A percentile compares a stretch with the other conserved stretches of the same genome.
These are phyloP conservation scores for Pocota personata DNA, from an alignment of 2,888 invertebrate species.

Conservation along the genomic window DNA sequence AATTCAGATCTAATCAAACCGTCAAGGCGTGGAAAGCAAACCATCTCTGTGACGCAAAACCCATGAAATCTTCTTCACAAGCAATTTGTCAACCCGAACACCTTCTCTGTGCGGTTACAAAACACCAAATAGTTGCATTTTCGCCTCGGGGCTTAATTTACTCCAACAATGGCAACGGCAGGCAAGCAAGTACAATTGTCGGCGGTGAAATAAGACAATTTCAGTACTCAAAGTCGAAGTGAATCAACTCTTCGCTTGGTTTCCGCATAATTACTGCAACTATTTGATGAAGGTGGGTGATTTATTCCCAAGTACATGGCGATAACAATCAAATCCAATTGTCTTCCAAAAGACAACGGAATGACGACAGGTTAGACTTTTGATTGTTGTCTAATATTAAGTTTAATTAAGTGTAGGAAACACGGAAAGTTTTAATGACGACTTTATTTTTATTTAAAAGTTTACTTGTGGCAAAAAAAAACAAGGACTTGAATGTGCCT, in stretches of 20 bases:
- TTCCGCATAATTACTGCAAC: slow-evolving; percentile 72
- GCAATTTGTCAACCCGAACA: slow-evolving; percentile 66
- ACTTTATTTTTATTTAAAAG: too few relatives aligned
- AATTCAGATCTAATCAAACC: slow-evolving; percentile 70
- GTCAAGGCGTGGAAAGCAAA: slow-evolving; percentile 62
- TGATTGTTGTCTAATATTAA: slow-evolving; percentile 35
- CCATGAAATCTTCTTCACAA: slow-evolving; percentile 65
- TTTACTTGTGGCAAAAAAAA: too few relatives aligned
- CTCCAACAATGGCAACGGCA: background rate
- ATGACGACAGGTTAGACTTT: slow-evolving; percentile 35
- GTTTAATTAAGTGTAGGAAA: slow-evolving; percentile 4
- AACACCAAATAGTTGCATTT: slow-evolving; percentile 46
- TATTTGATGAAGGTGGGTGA: slow-evolving; percentile 62
- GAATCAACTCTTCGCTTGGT: slow-evolving; percentile 54
- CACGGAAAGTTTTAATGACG: background rate
- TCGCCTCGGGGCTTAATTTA: slow-evolving; percentile 46
- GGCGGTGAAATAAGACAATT: slow-evolving; percentile 39
- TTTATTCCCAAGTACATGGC: slow-evolving; percentile 62
- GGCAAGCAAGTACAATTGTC: slow-evolving; percentile 11
- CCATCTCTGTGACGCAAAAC: slow-evolving; percentile 39
- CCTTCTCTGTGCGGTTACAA: slow-evolving; percentile 34
- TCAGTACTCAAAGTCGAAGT: slow-evolving; percentile 28
- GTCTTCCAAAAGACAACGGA: slow-evolving; percentile 38
- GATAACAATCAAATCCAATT: slow-evolving; percentile 65
- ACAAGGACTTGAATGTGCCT: too few relatives aligned